phyloP scores from a whole-genome alignment of 2,113 vertebrate species.

The Varanus salvator region DNA sequence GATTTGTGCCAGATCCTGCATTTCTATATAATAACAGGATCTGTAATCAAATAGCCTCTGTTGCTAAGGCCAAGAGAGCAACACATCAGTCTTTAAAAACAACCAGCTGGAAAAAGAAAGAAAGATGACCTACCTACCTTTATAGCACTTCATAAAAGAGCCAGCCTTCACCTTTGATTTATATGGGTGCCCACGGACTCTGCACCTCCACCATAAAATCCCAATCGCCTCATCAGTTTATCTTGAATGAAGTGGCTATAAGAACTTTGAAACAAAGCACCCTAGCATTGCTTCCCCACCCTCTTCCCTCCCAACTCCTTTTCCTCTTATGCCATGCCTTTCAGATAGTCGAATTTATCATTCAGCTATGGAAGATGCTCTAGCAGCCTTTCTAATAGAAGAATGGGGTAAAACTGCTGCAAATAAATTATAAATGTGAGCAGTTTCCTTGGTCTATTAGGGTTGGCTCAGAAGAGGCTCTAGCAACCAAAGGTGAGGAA shows the following conservation, averaged over 20 bases:
- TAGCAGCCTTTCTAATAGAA: no score
- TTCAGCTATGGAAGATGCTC: no score
- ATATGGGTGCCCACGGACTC: conserved; percentile 5
- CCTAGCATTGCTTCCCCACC: no score
- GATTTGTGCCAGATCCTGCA: neutral
- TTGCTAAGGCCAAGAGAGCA: neutral
- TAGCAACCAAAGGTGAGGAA: neutral
- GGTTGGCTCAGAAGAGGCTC: neutral
- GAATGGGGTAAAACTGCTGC: no score
- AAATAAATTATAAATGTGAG: neutral
- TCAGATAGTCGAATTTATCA: no score
- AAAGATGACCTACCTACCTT: neutral
- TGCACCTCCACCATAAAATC: conserved; percentile 10
- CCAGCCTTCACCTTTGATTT: conserved; percentile 29
- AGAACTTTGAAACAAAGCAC: no score
- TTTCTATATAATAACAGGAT: neutral
- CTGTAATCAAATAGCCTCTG: neutral
- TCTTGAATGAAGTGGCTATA: conserved; percentile 35
- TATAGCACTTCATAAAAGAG: neutral
- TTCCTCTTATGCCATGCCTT: no score
- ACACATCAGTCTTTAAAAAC: neutral
- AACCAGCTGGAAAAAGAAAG: neutral
- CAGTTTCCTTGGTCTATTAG: neutral
- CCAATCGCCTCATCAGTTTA: conserved; percentile 43
- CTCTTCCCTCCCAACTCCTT: no score